Evolutionary conservation across 2,888 invertebrate species (phyloP).

Genomic region (Stenurella melanura): DNA sequence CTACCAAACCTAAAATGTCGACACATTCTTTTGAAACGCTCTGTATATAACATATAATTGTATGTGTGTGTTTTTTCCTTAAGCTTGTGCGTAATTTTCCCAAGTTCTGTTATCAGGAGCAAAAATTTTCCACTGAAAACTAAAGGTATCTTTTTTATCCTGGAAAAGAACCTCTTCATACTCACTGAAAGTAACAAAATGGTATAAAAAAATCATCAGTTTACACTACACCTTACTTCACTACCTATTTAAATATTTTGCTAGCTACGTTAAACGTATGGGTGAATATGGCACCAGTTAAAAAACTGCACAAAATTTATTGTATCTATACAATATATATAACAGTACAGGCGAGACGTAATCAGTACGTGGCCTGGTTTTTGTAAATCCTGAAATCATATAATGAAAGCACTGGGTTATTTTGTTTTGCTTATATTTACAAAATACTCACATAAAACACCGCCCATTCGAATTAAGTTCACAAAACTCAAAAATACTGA

Average conservation of each 20-base stretch:
- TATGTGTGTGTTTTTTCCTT: neutral
- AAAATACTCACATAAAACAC: slow-evolving; percentile 54
- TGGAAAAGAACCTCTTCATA: slow-evolving; percentile 34
- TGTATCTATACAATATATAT: slow-evolving; percentile 64
- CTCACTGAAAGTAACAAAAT: slow-evolving; percentile 54
- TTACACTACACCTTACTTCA: slow-evolving; percentile 60
- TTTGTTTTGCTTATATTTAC: slow-evolving; percentile 59
- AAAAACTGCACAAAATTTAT: slow-evolving; percentile 53
- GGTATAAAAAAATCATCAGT: slow-evolving; percentile 62
- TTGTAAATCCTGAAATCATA: slow-evolving; percentile 61
- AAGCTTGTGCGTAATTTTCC: slow-evolving; percentile 7
- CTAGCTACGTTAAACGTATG: slow-evolving; percentile 59
- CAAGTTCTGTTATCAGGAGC: slow-evolving; percentile 6
- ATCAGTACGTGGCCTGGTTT: slow-evolving; percentile 45
- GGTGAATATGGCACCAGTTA: slow-evolving; percentile 67
- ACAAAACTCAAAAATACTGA: slow-evolving; percentile 62
- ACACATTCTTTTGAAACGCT: neutral
- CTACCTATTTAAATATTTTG: slow-evolving; percentile 50
- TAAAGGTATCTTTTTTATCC: slow-evolving; percentile 20
- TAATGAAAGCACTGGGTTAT: slow-evolving; percentile 64
- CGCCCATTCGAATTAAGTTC: slow-evolving; percentile 29
- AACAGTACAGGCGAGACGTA: slow-evolving; percentile 56
- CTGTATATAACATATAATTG: neutral
- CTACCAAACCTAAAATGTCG: too few species aligned
- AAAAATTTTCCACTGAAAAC: slow-evolving; percentile 14